Evolutionary conservation across 2,888 invertebrate genomes (phyloP).

Genomic region (Elysia crispata): DNA sequence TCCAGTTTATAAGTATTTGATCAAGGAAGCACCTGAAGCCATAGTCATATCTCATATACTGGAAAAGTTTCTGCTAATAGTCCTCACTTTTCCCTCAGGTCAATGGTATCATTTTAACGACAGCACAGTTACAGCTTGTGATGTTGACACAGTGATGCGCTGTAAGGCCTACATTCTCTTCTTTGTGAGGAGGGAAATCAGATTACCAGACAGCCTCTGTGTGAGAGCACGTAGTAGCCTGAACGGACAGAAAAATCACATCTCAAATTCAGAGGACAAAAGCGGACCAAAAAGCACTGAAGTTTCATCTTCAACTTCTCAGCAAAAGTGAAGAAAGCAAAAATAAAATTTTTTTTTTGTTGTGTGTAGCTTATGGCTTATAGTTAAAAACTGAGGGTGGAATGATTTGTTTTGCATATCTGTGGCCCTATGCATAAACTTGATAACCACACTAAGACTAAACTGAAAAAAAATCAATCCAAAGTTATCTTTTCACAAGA

Average conservation of each 20-base stretch:
- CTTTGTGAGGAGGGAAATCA: slow-evolving; percentile 85
- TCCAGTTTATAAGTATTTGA: no score
- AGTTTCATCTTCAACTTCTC: not conserved
- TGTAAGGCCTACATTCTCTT: slow-evolving; percentile 92
- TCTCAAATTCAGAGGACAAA: not conserved
- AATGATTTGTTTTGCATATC: no score
- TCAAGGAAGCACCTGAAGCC: no score
- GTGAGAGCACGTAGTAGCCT: slow-evolving; percentile 43
- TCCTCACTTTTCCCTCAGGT: slow-evolving; percentile 75
- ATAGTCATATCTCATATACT: no score
- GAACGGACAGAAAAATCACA: slow-evolving; percentile 29
- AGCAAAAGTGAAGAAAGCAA: slow-evolving; percentile 21
- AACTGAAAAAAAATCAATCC: no score
- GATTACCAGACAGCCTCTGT: slow-evolving; percentile 64
- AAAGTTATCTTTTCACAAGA: no score
- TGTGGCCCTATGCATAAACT: no score
- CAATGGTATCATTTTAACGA: slow-evolving; percentile 93
- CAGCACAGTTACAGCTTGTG: slow-evolving; percentile 86
- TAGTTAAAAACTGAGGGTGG: no score
- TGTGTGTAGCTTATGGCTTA: not conserved
- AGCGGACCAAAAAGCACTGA: slow-evolving; percentile 11
- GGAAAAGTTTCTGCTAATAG: no score
- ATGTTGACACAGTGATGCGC: slow-evolving; percentile 83
- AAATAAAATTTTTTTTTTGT: not conserved
- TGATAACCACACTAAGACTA: no score